A percentile compares a stretch with the other conserved stretches of the same genome.
These are phyloP conservation scores for Pelosia muscerda DNA, from an alignment of 2,888 invertebrate genomes.

Conservation along the genomic window DNA sequence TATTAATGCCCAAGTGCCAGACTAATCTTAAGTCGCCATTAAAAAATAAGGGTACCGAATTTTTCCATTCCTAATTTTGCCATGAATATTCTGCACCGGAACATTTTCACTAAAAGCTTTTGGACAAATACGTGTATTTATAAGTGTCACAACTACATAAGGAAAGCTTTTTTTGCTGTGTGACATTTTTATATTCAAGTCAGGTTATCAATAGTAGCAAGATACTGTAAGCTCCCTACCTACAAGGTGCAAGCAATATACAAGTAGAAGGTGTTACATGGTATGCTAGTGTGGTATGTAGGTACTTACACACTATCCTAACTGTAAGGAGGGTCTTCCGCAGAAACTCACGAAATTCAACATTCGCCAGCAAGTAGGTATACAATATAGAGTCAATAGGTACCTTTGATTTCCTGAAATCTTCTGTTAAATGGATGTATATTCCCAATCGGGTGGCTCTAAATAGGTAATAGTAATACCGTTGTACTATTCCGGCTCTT, in stretches of 20 bases:
- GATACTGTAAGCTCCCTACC: no score
- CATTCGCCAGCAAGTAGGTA: neutral
- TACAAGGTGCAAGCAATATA: no score
- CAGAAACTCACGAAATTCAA: neutral
- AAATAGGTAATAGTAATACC: neutral
- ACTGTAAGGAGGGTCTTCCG: neutral
- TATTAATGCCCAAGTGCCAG: conserved; percentile 79
- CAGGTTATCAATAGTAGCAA: neutral
- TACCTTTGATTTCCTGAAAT: neutral
- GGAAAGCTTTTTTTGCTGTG: neutral
- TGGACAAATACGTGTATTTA: conserved; percentile 32
- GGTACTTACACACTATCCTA: no score
- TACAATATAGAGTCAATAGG: neutral
- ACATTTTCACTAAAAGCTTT: conserved; percentile 44
- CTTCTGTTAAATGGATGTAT: neutral
- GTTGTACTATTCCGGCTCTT: neutral
- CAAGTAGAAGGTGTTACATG: no score
- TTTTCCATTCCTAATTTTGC: conserved; percentile 56
- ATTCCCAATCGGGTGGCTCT: neutral
- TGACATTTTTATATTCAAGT: conserved; percentile 7
- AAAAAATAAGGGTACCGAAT: conserved; percentile 55
- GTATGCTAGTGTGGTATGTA: no score
- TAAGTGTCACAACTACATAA: conserved; percentile 26
- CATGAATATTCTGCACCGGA: conserved; percentile 42
- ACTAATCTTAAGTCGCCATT: conserved; percentile 70